Conservation (phyloP, 2,888 invertebrate species). For the Rambutsinella grinnellia region DNA sequence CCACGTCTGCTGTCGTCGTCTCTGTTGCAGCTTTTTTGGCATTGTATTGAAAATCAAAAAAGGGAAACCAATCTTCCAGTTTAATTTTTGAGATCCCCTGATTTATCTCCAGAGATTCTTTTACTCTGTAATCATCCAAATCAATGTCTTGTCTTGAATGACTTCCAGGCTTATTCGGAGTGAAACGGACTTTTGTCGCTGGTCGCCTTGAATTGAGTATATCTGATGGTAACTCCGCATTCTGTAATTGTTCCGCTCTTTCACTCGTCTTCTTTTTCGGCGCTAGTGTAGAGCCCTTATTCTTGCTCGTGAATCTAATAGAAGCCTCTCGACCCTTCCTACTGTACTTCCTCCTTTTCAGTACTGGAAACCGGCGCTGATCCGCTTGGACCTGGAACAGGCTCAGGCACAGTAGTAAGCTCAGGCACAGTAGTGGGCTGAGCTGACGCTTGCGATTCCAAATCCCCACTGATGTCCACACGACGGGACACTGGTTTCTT, state of each 20-base stretch:
- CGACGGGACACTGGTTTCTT: no score
- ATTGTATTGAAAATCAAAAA: constrained; percentile 33
- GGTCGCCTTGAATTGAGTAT: not conserved
- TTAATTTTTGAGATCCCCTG: constrained; percentile 45
- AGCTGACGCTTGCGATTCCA: not conserved
- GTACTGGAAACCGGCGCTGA: no score
- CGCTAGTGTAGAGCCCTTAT: no score
- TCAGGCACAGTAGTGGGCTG: no score
- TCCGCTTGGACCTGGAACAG: not conserved
- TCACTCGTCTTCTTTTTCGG: no score
- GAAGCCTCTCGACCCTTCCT: no score
- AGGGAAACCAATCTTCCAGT: constrained; percentile 42
- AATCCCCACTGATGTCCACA: constrained; percentile 15
- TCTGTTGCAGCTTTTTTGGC: not conserved
- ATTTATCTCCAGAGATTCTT: constrained; percentile 37
- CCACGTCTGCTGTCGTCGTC: not conserved
- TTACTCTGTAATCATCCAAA: not conserved
- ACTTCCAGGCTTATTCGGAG: not conserved
- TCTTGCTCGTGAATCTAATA: no score
- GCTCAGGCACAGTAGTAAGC: not conserved
- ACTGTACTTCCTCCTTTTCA: no score
- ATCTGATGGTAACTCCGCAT: no score
- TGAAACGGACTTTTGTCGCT: constrained; percentile 18
- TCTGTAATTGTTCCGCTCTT: no score
- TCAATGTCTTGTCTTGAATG: not conserved